These are phyloP conservation scores for Hippolais icterina DNA, from an alignment of 2,113 vertebrate genomes.

Conservation along the genomic window DNA sequence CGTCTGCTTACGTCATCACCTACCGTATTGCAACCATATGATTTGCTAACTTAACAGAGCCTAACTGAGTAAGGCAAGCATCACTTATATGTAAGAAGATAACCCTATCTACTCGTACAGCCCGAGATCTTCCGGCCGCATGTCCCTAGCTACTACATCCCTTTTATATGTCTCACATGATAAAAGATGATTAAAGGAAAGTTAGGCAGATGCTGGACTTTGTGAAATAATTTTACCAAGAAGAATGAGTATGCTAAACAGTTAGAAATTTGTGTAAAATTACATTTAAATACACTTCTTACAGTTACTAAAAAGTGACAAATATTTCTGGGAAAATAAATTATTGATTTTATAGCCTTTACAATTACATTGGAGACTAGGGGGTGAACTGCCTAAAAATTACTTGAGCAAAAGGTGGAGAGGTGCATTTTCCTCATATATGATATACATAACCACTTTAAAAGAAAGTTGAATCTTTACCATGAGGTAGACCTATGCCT, in stretches of 20 bases:
- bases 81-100: too few species aligned
- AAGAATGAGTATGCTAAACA: not conserved
- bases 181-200: not conserved
- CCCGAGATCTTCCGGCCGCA: too few species aligned
- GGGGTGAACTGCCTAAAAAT: not conserved
- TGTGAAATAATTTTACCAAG: not conserved
- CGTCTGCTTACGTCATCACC: too few species aligned
- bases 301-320: not conserved
- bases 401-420: accelerated
- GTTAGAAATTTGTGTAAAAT: not conserved
- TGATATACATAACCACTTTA: not conserved
- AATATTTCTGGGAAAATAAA: not conserved
- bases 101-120: too few species aligned
- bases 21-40: too few species aligned
- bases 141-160: too few species aligned
- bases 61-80: too few species aligned
- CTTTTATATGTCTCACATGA: not conserved
- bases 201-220: not conserved
- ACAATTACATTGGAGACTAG: not conserved
- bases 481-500: not conserved
- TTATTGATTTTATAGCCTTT: not conserved
- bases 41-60: too few species aligned
- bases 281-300: not conserved
- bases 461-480: not conserved
- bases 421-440: not conserved